Percentiles rank a stretch among this genome's conserved stretches.
phyloP scores from a whole-genome alignment of 2,113 vertebrate genomes.

The Steatornis caripensis region DNA sequence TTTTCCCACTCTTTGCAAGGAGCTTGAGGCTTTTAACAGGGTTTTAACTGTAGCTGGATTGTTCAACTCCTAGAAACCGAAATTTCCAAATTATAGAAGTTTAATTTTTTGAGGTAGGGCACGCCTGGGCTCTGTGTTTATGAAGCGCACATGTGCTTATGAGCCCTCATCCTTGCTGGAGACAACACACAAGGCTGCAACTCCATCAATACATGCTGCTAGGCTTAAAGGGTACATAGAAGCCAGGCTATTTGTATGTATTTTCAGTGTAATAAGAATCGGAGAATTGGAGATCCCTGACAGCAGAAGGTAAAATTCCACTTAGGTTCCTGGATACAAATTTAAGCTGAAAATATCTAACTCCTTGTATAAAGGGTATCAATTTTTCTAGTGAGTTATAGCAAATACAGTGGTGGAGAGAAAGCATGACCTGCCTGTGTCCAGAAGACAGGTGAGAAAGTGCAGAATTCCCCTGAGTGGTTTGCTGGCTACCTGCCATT shows the following conservation, averaged over 20 bases:
- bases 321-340: not conserved
- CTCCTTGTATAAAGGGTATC: not conserved
- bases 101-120: not conserved
- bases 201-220: not conserved
- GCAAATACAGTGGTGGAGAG: not conserved
- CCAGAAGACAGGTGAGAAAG: not conserved
- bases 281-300: not conserved
- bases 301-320: not conserved
- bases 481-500: conserved; percentile 39
- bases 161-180: not conserved
- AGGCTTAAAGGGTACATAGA: not conserved
- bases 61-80: not conserved
- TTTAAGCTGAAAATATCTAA: not conserved
- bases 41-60: not conserved
- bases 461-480: not conserved
- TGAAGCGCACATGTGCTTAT: not conserved
- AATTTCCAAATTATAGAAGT: not conserved
- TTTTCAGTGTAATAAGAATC: not conserved
- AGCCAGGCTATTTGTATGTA: not conserved
- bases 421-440: not conserved
- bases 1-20: not conserved
- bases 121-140: fast-evolving
- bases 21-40: not conserved
- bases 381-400: not conserved
- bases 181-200: not conserved